Conservation (phyloP, 2,888 invertebrate genomes). For the Drosophila phalerata region DNA sequence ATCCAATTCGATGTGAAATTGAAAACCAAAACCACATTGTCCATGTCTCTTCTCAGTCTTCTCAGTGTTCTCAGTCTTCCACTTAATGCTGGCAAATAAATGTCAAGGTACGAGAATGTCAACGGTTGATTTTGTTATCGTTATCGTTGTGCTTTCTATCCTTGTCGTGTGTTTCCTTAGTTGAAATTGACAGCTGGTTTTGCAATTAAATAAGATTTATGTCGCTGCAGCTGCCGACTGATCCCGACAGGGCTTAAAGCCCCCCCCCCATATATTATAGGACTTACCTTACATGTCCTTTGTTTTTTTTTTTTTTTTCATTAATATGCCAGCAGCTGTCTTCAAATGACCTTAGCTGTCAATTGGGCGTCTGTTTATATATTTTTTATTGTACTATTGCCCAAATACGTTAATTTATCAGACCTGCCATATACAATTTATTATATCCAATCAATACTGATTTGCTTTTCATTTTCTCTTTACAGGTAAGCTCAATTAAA, state of each 20-base stretch:
- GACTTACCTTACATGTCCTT: constrained; percentile 27
- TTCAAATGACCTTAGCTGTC: constrained; percentile 67
- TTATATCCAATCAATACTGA: constrained; percentile 4
- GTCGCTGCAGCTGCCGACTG: constrained; percentile 43
- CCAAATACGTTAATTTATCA: constrained; percentile 27
- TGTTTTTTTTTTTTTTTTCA: constrained; percentile 50
- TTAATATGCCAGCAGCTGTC: constrained; percentile 66
- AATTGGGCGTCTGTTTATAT: constrained; percentile 46
- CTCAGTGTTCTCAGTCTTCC: neutral
- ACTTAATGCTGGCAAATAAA: constrained; percentile 60
- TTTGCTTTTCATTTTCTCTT: constrained; percentile 12
- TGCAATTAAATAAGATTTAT: constrained; percentile 81
- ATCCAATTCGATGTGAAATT: constrained; percentile 40
- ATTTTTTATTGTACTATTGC: neutral
- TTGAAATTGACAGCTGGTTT: constrained; percentile 77
- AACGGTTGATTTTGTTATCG: constrained; percentile 51
- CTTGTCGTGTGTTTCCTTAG: constrained; percentile 47
- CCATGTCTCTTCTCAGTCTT: constrained; percentile 10
- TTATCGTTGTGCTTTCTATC: constrained; percentile 21
- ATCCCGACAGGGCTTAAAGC: constrained; percentile 24
- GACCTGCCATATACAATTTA: constrained; percentile 11
- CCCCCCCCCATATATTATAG: constrained; percentile 9
- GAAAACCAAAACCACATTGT: constrained; percentile 32
- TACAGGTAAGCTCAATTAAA: constrained; percentile 50
- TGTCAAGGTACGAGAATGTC: constrained; percentile 65